Evolutionary conservation across 2,888 invertebrate species (phyloP).

Genomic region (Luperina testacea): DNA sequence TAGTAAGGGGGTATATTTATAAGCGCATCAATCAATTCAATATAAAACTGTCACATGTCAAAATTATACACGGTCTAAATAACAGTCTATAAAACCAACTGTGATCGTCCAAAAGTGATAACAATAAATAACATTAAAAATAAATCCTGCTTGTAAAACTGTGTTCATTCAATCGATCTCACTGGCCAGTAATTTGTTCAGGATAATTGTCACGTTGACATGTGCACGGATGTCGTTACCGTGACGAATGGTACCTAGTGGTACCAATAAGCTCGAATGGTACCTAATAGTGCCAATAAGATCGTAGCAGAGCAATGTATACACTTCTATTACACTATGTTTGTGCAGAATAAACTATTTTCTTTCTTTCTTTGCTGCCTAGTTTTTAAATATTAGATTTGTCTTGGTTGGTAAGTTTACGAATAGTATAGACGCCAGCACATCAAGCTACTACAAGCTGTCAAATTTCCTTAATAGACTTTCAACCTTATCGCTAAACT

Average conservation of each 20-base stretch:
- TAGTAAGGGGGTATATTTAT: background rate
- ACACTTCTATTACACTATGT: background rate
- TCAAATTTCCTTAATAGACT: too few relatives aligned
- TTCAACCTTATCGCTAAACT: too few relatives aligned
- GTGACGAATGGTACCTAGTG: slow-evolving; percentile 29
- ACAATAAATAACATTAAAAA: slow-evolving; percentile 13
- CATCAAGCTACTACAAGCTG: too few relatives aligned
- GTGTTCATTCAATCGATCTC: slow-evolving; percentile 11
- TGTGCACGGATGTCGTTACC: slow-evolving; percentile 19
- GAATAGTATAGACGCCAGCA: background rate
- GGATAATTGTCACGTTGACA: slow-evolving; percentile 42
- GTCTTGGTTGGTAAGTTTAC: background rate
- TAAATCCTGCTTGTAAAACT: slow-evolving; percentile 14
- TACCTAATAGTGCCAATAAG: slow-evolving; percentile 10
- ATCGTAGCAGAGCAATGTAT: background rate
- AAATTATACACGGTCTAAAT: background rate
- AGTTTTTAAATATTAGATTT: background rate
- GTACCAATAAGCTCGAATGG: slow-evolving; percentile 5
- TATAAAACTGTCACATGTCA: background rate
- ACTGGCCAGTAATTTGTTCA: slow-evolving; percentile 29
- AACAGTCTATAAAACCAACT: background rate
- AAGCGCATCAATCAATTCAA: background rate
- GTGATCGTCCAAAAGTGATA: background rate
- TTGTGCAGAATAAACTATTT: too few relatives aligned
- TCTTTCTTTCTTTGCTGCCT: background rate